Conservation (phyloP, 2,797 vertebrate genomes). For the Simalia tracyae region DNA sequence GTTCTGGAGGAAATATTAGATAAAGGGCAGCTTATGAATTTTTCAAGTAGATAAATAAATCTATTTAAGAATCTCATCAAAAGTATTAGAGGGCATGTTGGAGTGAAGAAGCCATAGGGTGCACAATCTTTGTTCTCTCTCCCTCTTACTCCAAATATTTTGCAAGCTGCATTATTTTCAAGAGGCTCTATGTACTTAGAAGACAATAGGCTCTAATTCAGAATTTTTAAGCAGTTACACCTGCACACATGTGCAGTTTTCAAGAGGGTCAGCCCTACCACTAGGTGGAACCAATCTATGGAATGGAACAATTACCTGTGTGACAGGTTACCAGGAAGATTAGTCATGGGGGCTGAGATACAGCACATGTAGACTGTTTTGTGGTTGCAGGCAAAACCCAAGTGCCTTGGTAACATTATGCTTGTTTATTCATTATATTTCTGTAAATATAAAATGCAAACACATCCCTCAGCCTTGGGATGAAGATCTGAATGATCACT, state of each 20-base stretch:
- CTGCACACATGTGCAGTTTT: neutral
- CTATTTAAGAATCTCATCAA: neutral
- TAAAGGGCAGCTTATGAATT: no score
- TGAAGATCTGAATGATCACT: neutral
- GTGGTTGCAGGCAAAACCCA: neutral
- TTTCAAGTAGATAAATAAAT: neutral
- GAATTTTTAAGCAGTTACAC: neutral
- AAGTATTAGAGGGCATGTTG: neutral
- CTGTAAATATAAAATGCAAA: neutral
- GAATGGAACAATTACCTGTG: neutral
- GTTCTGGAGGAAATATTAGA: neutral
- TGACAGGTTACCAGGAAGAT: neutral
- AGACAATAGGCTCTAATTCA: neutral
- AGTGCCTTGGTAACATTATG: neutral
- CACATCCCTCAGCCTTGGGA: neutral
- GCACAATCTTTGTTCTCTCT: neutral
- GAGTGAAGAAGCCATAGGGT: neutral
- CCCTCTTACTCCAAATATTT: neutral
- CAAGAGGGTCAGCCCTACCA: neutral
- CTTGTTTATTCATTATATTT: neutral
- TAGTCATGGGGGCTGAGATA: neutral
- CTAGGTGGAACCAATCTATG: neutral
- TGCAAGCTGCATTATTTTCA: neutral
- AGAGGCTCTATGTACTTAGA: neutral
- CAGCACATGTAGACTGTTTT: neutral